phyloP scores from a whole-genome alignment of 2,113 vertebrate genomes.

The Hepsetus odoe region DNA sequence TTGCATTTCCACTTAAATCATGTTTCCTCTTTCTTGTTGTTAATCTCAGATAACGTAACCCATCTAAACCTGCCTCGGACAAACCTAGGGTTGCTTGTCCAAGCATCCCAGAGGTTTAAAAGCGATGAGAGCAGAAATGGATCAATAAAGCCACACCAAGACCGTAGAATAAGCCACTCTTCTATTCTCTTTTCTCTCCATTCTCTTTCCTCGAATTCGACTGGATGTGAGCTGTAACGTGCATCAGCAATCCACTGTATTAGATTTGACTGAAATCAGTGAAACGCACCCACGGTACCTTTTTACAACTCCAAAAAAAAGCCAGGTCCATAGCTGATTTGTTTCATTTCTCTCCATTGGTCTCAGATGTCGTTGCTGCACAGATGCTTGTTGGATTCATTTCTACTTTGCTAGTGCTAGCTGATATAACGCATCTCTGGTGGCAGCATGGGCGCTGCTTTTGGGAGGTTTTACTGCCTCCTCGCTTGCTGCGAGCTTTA shows the following conservation, averaged over 20 bases:
- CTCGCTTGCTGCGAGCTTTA: not conserved
- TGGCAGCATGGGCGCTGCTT: not conserved
- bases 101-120: not conserved
- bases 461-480: slow-evolving; percentile 7
- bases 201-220: not conserved
- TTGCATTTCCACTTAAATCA: not conserved
- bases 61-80: not conserved
- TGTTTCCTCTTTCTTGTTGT: not conserved
- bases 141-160: not conserved
- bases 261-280: not conserved
- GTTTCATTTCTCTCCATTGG: not conserved
- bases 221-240: not conserved
- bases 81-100: not conserved
- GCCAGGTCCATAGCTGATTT: not conserved
- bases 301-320: too few relatives aligned
- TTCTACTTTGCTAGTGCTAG: not conserved
- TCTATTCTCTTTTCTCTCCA: not conserved
- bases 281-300: not conserved
- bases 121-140: not conserved
- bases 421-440: not conserved
- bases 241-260: not conserved
- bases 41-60: not conserved
- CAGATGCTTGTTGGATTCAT: not conserved
- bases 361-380: not conserved
- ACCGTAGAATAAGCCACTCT: not conserved